These are phyloP conservation scores for Amphiprion percula DNA, from an alignment of 2,113 vertebrate species.

Conservation along the genomic window DNA sequence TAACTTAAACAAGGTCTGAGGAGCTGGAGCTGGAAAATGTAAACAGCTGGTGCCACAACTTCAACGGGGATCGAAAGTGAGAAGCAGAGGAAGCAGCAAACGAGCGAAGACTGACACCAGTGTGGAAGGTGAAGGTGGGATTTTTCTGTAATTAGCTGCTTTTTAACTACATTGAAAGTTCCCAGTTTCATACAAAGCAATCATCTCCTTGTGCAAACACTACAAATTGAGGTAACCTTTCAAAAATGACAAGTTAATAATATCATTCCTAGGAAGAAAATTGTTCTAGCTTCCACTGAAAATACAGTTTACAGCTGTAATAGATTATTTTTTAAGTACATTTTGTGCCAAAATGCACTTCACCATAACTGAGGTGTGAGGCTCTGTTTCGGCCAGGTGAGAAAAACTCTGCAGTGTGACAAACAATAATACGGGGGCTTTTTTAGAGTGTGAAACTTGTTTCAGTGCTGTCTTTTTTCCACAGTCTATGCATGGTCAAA, in stretches of 20 bases:
- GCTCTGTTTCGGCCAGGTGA: constrained; percentile 18
- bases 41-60: constrained; percentile 39
- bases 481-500: constrained; percentile 8
- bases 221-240: background rate
- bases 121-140: too few species aligned
- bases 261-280: background rate
- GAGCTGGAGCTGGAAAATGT: constrained; percentile 31
- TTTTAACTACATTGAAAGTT: background rate
- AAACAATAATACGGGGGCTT: constrained; percentile 32
- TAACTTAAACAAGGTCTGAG: constrained; percentile 58
- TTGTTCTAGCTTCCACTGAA: background rate
- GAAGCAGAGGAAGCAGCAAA: background rate
- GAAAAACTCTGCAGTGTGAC: constrained; percentile 4
- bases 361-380: constrained; percentile 15
- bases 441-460: constrained; percentile 21
- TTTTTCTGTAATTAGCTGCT: too few species aligned
- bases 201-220: background rate
- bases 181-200: background rate
- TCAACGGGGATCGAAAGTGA: background rate
- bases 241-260: too few species aligned
- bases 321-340: background rate
- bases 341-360: background rate
- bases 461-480: constrained; percentile 19
- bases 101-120: constrained; percentile 11
- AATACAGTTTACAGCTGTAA: background rate